Base-by-base conservation (phyloP, 2,797 vertebrate species). In the Enteromius argenteus region DNA sequence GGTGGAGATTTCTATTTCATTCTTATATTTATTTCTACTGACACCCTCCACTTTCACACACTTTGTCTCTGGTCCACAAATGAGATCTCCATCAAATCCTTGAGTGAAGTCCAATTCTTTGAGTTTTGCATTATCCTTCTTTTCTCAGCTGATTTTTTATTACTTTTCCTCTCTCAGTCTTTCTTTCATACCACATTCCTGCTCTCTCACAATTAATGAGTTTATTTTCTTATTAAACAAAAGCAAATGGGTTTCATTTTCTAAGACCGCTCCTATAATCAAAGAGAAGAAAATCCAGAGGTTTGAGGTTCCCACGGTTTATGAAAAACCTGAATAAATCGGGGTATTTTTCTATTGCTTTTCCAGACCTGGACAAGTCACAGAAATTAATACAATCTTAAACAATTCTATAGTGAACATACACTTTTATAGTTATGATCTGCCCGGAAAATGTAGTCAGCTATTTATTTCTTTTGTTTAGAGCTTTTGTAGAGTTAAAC, bases 1-100 rank as follows among this genome's bases (percentile, higher is more conserved):
- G 96, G 98, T 98, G 88, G 51, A 49, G 30, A 79, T 51, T 30
- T 68, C 17, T 67, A 3, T 19, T 73, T 71, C 17, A n/a, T 27
- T 80, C 2, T 74, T 9, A 27, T 46, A 17, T 73, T 62, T 30
- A 53, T 58, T 53, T 32, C 53, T 32, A 42, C 39, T 19, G 5
- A 27, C 27, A 14, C 15, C 3, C 37, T 44, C 27, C 17, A 2
- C 32, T 53, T 39, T 58, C 37, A 44, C 37, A 60, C 23, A 39
- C 42, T 23, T 1, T 30, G 23, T 27, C 56, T 46, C 8, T 64
- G 4, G 19, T 62, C 11, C 56, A 46, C 69, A 46, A 32, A 49
- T 64, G 21, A 64, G 23, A 62, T 72, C 39, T 73, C 49, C 51
- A 67, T 79, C 53, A 51, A 39, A 73, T 39, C 32, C 62, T 69